A percentile compares a stretch with the other conserved stretches of the same genome.
phyloP scores from a whole-genome alignment of 2,888 invertebrate species.

The Antheraea assamensis region DNA sequence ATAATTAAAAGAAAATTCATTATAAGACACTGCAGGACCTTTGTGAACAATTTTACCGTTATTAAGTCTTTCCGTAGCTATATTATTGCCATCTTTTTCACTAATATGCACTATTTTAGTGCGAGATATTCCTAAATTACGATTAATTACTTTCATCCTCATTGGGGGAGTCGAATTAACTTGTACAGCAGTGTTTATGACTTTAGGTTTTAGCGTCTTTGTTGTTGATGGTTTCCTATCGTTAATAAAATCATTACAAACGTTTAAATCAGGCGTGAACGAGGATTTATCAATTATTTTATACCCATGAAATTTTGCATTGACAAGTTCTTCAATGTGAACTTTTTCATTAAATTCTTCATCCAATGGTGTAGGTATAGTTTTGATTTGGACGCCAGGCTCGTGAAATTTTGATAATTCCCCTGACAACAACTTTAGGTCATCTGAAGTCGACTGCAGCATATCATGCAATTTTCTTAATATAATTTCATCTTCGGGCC shows the following conservation, averaged over 20 bases:
- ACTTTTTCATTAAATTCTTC: conserved; percentile 76
- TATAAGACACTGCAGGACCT: conserved; percentile 57
- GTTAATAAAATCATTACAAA: conserved; percentile 27
- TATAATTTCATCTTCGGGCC: conserved; percentile 74
- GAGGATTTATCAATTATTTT: conserved; percentile 56
- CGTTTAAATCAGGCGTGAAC: conserved; percentile 28
- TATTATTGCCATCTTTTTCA: conserved; percentile 43
- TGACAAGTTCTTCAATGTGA: conserved; percentile 74
- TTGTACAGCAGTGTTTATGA: conserved; percentile 44
- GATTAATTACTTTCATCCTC: conserved; percentile 46
- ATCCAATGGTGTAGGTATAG: conserved; percentile 66
- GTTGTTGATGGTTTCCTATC: conserved; percentile 25
- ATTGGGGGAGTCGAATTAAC: conserved; percentile 38
- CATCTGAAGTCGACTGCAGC: conserved; percentile 76
- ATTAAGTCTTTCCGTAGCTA: conserved; percentile 45
- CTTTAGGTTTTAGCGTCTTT: conserved; percentile 36
- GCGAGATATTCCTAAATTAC: conserved; percentile 56
- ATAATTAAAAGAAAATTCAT: conserved; percentile 61
- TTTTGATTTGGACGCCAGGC: conserved; percentile 59
- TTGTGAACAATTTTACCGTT: conserved; percentile 45
- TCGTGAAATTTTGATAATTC: conserved; percentile 65
- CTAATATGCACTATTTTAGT: conserved; percentile 62
- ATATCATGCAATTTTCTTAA: conserved; percentile 72
- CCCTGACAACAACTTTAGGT: conserved; percentile 70
- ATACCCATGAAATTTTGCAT: conserved; percentile 75